Percentiles rank a stretch among this genome's conserved stretches.
Conservation (phyloP, 2,113 vertebrate species). For the Caranx melampygus region DNA sequence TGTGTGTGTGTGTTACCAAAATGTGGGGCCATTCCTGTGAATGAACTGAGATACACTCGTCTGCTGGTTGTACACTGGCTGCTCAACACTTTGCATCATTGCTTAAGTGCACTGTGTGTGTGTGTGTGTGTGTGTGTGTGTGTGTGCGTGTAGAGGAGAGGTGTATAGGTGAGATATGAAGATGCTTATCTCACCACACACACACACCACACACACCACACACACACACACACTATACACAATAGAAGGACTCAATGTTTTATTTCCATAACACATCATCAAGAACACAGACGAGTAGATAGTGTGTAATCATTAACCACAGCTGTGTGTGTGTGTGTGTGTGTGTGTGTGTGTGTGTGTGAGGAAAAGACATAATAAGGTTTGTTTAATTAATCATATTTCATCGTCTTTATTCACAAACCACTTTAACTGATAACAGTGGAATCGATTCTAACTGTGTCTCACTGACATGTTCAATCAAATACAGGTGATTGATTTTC, state of each 20-base stretch:
- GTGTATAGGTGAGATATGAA: no score
- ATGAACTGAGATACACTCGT: neutral
- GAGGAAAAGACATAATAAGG: no score
- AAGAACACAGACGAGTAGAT: neutral
- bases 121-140: neutral
- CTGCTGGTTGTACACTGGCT: neutral
- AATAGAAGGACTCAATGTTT: conserved; percentile 9
- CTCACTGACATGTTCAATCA: no score
- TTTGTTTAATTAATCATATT: no score
- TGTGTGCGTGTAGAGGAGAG: neutral
- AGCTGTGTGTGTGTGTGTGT: conserved; percentile 10
- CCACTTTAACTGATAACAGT: no score
- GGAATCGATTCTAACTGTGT: no score
- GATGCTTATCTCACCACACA: no score
- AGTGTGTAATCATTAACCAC: conserved; percentile 51
- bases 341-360: no score
- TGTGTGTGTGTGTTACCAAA: neutral
- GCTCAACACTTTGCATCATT: conserved; percentile 17
- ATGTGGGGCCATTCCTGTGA: neutral
- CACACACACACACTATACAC: neutral
- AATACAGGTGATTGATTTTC: no score
- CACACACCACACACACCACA: no score
- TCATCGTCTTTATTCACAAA: no score
- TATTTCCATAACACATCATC: conserved; percentile 8
- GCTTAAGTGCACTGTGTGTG: neutral